Conservation (phyloP, 2,888 invertebrate species). For the Cryptocephalus moraei region DNA sequence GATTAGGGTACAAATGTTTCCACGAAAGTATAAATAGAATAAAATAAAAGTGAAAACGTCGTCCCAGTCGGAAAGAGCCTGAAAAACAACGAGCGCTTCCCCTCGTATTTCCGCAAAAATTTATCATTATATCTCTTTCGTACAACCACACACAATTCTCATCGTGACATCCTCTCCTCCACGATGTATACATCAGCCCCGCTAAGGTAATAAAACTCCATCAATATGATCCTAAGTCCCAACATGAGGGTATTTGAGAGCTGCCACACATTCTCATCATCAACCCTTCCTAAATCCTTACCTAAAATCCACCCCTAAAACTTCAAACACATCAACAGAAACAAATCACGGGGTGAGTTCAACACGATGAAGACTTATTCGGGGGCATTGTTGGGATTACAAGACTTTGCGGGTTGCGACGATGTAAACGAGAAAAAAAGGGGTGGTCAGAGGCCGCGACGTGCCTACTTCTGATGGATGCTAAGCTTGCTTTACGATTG, state of each 20-base stretch:
- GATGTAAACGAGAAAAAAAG: conserved; percentile 7
- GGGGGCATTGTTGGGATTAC: conserved; percentile 29
- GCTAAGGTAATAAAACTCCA: conserved; percentile 10
- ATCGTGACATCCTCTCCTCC: conserved; percentile 6
- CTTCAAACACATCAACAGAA: conserved; percentile 30
- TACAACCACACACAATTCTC: conserved; percentile 6
- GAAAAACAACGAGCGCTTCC: too few species aligned
- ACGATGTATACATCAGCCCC: conserved; percentile 8
- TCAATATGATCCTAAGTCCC: conserved; percentile 7
- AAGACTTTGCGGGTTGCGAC: conserved; percentile 4
- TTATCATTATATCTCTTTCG: conserved; percentile 6
- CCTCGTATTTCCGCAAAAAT: background rate
- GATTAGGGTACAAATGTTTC: too few species aligned
- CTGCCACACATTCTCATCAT: conserved; percentile 31
- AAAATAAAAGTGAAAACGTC: too few species aligned
- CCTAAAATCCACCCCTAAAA: conserved; percentile 26
- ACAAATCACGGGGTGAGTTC: conserved; percentile 34
- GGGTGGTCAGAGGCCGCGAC: conserved; percentile 6
- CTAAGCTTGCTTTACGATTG: too few species aligned
- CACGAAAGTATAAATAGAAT: too few species aligned
- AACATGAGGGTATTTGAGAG: conserved; percentile 6
- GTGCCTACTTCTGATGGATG: conserved; percentile 8
- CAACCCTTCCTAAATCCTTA: conserved; percentile 30
- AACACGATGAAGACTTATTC: conserved; percentile 35
- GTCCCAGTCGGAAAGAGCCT: too few species aligned